A percentile compares a stretch with the other conserved stretches of the same genome.
Evolutionary conservation across 2,888 invertebrate genomes (phyloP).

Genomic region (Apomyelois bistriatella): DNA sequence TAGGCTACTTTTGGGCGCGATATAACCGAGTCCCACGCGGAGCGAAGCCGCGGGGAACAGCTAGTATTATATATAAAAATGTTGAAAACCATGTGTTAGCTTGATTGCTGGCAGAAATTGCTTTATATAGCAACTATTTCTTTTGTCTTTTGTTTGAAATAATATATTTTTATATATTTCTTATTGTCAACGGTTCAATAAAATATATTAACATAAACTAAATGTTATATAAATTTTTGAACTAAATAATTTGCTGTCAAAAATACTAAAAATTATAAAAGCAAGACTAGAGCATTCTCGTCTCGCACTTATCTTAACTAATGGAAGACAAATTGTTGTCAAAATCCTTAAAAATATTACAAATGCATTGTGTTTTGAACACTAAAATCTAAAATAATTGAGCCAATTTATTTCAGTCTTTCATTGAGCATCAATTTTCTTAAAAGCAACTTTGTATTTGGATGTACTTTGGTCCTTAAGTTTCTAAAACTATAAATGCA

Average conservation of each 20-base stretch:
- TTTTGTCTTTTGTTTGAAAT: not conserved
- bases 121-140: not conserved
- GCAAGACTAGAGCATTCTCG: constrained; percentile 5
- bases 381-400: constrained; percentile 34
- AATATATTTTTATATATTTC: not conserved
- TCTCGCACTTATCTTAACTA: constrained; percentile 11
- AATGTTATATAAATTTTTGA: no score
- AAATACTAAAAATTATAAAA: no score
- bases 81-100: no score
- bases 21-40: no score
- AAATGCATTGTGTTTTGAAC: constrained; percentile 29
- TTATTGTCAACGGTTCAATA: no score
- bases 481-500: not conserved
- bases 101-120: no score
- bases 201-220: no score
- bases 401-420: constrained; percentile 56
- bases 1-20: no score
- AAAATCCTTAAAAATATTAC: not conserved
- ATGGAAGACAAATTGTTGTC: constrained; percentile 21
- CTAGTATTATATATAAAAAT: no score
- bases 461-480: constrained; percentile 11
- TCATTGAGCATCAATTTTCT: constrained; percentile 30
- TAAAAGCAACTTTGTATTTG: not conserved
- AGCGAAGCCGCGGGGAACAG: no score
- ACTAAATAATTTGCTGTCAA: no score